Evolutionary conservation across 1,140 invertebrate species (phyloP), one percentile per base, ranked within the genome.

Genomic region (Galendromus occidentalis): DNA sequence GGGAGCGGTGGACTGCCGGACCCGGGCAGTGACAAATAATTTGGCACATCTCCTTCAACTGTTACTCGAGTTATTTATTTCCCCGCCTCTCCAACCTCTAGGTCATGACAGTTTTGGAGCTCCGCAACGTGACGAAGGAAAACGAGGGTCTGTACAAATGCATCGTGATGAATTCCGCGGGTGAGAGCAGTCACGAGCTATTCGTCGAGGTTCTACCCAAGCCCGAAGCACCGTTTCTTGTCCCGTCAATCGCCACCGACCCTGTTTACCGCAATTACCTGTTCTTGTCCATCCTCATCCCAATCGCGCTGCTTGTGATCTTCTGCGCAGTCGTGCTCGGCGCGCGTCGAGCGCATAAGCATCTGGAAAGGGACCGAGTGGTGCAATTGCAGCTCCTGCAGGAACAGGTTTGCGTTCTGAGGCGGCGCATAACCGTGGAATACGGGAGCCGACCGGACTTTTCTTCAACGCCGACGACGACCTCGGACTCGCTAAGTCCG

Each of bases 61-160:
- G 20, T 33, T 22, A 18, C 2, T 66, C 7, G 30, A 65, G 17
- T 65, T 25, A 17, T 25, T 59, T 29, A 55, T 68, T 69, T 18
- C 72, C 69, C 2, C 74, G 84, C 69, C 82, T 83, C 0, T 83
- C 91, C 75, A 22, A 29, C 4, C 25, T 59, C 17, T 22, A 59
- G 51, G 25, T 25, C 51, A 29, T 33, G 33, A 33, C 25, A 17
- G 25, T 17, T 14, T 9, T 59, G 20, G 74, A 84, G 14, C 75
- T 93, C 9, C 79, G 81, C 7, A 94, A 95, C 73, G 85, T 94
- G 0, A 91, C 87, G 0, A 79, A 85, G 66, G 82, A 85, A 41
- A 85, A 93, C 70, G 86, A 89, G 74, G 91, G 90, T 0, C 92
- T 87, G 87, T 96, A 96, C 73, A 86, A 87, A 0, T 97, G 92